Base-by-base conservation (phyloP, 2,888 invertebrate genomes). In the Anoplius nigerrimus region DNA sequence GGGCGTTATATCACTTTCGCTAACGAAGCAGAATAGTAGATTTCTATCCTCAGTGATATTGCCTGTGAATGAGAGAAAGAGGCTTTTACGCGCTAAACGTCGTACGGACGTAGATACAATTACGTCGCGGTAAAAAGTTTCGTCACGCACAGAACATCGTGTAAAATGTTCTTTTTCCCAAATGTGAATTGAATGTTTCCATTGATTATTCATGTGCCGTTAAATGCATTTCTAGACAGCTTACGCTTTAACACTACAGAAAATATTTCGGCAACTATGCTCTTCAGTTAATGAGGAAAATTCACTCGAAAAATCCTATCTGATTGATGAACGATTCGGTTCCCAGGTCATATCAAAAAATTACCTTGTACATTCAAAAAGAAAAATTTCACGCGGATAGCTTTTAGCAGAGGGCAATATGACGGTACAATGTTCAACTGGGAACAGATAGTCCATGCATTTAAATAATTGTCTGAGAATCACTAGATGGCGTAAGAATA, bases 1-100 rank as follows among this genome's bases (percentile, higher is more conserved):
- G 60, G 54, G 64, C 73, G 81, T 76, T 79, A 78, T 75, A 80
- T 78, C 75, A 72, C 74, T 81, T 82, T 80, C 80, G 75, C 82
- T 81, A 80, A 81, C 80, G 69, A 76, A 81, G 76, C 76, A 71
- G 68, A 74, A 74, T 71, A 69, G 78, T 72, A 63, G 73, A 76
- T 73, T 73, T 74, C 70, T 52, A 34, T 66, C 56, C 68, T 64
- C 64, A 68, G 34, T 60, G 70, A 74, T 76, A 76, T 72, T 69
- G 54, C 65, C 34, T 61, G 62, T 24, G 55, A 22, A 66, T 66
- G 46, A 63, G 42, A 22, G 15, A 55, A 54, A 54, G 52, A 20
- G 53, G 60, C 43, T 16, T 21, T 54, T 46, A 56, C 24, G 24
- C 66, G 71, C 56, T 20, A 48, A 16, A 48, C 34, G 15, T 11